Conservation (phyloP, 2,888 invertebrate genomes). For the Dynastes grantii region DNA sequence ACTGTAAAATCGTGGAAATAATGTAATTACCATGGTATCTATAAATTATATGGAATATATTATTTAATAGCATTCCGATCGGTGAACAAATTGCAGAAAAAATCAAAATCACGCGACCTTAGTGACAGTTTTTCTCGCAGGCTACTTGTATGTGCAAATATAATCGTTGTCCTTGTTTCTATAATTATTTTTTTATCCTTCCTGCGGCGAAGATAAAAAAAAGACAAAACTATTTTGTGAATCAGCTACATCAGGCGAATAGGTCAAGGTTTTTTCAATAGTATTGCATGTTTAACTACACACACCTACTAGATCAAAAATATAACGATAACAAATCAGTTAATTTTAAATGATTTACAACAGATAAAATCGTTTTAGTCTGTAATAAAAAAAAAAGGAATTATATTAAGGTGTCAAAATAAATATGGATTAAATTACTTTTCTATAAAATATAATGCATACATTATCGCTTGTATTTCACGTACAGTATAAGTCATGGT, state of each 20-base stretch:
- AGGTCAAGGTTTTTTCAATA: slow-evolving; percentile 42
- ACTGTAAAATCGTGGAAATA: slow-evolving; percentile 44
- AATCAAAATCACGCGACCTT: slow-evolving; percentile 51
- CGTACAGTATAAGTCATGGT: too few species aligned
- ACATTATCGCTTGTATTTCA: neutral
- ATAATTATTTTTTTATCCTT: slow-evolving; percentile 44
- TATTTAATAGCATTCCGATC: slow-evolving; percentile 44
- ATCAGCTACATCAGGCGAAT: slow-evolving; percentile 43
- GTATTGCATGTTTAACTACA: neutral
- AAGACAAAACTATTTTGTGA: slow-evolving; percentile 44
- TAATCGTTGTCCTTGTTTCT: slow-evolving; percentile 47
- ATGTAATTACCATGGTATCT: slow-evolving; percentile 46
- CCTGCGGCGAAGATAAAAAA: slow-evolving; percentile 8
- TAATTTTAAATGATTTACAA: neutral
- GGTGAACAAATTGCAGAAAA: slow-evolving; percentile 44
- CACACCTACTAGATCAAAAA: slow-evolving; percentile 1
- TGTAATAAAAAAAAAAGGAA: too few species aligned
- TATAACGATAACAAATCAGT: slow-evolving; percentile 3
- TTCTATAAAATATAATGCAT: neutral
- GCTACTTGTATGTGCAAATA: slow-evolving; percentile 42
- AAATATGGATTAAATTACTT: too few species aligned
- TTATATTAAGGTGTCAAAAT: too few species aligned
- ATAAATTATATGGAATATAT: slow-evolving; percentile 48
- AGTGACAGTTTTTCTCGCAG: slow-evolving; percentile 42
- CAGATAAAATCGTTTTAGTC: neutral